Conservation (phyloP, 2,797 vertebrate species). For the Remorina albescens region DNA sequence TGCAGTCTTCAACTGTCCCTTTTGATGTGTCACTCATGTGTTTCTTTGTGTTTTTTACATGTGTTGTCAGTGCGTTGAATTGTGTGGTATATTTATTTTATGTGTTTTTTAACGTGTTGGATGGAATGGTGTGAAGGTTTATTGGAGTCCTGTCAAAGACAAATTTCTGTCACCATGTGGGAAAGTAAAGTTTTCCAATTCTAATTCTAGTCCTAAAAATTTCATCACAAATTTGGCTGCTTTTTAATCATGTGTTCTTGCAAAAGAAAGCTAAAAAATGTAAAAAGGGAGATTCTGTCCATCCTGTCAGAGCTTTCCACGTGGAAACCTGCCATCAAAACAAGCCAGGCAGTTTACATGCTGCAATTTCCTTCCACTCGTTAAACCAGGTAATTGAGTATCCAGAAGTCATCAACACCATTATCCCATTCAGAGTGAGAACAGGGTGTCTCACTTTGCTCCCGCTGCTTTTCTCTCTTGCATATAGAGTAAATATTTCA, state of each 20-base stretch:
- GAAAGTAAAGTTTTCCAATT: too few species aligned
- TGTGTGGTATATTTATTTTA: too few species aligned
- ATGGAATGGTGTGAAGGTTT: too few species aligned
- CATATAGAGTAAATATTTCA: conserved; percentile 32
- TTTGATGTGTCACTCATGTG: too few species aligned
- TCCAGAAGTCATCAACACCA: conserved; percentile 24
- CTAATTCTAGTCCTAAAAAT: too few species aligned
- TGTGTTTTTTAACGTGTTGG: too few species aligned
- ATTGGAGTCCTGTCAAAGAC: too few species aligned
- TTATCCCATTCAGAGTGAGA: conserved; percentile 43
- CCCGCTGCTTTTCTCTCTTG: conserved; percentile 20
- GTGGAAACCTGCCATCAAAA: conserved; percentile 44
- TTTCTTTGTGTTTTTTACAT: too few species aligned
- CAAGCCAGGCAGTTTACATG: conserved; percentile 30
- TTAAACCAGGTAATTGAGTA: conserved; percentile 57
- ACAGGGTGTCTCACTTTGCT: conserved; percentile 24
- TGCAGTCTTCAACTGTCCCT: too few species aligned
- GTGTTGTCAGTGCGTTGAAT: too few species aligned
- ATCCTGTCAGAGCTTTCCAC: neutral
- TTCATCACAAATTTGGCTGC: conserved; percentile 10
- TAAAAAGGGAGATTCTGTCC: too few species aligned
- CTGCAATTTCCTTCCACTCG: conserved; percentile 38
- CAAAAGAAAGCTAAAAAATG: conserved; percentile 24
- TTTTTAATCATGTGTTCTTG: conserved; percentile 36
- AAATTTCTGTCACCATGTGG: too few species aligned